phyloP scores from a whole-genome alignment of 2,113 vertebrate species.

The Sialia sialis region DNA sequence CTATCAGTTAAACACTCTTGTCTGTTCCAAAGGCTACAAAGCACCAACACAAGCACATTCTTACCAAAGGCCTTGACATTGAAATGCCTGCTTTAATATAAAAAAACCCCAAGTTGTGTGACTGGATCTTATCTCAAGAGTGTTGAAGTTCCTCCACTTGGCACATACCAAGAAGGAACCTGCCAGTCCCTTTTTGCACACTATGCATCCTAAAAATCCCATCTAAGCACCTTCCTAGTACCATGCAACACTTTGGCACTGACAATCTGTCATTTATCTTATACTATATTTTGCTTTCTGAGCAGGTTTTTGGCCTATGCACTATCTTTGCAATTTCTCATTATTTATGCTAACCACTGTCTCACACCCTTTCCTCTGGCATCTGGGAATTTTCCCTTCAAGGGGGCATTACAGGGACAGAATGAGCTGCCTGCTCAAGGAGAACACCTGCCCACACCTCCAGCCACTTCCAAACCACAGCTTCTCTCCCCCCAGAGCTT shows the following conservation, averaged over 20 bases:
- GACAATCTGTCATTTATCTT: neutral
- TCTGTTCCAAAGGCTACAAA: neutral
- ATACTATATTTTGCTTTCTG: neutral
- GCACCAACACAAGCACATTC: neutral
- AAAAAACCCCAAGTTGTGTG: neutral
- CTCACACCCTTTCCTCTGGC: neutral
- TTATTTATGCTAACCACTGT: neutral
- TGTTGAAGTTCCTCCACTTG: neutral
- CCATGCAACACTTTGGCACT: neutral
- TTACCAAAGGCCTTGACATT: neutral
- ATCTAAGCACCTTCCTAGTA: accelerated
- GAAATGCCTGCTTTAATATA: neutral
- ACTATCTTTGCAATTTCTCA: neutral
- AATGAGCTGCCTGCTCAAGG: neutral
- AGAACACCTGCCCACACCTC: neutral
- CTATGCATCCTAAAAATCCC: neutral
- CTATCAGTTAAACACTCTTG: neutral
- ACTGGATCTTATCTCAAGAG: neutral
- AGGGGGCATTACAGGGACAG: neutral
- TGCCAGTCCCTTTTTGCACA: neutral
- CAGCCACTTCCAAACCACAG: neutral
- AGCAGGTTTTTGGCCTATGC: neutral
- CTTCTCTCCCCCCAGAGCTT: neutral
- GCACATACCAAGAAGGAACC: neutral
- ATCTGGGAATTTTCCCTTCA: neutral